phyloP scores from a whole-genome alignment of 2,113 vertebrate species.

The Xenus cinereus region DNA sequence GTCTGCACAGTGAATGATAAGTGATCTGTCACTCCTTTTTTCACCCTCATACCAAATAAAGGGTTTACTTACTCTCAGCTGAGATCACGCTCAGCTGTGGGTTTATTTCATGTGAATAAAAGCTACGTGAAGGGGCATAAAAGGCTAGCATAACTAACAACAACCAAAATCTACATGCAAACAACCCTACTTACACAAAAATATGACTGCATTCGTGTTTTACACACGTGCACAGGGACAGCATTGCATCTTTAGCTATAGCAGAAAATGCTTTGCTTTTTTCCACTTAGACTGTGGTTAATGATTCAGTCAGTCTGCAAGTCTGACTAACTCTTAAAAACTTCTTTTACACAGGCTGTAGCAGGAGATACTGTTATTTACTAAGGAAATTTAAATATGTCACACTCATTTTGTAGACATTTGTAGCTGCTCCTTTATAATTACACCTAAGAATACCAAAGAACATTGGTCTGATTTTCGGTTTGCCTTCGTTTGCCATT shows the following conservation, averaged over 20 bases:
- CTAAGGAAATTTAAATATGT: not conserved
- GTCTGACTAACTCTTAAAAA: not conserved
- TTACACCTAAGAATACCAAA: not conserved
- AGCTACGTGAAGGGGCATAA: not conserved
- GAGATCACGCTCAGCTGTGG: not conserved
- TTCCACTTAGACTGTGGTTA: not conserved
- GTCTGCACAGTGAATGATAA: not conserved
- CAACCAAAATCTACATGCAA: not conserved
- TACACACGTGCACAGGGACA: not conserved
- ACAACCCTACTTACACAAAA: not conserved
- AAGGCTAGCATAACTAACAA: not conserved
- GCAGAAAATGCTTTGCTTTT: not conserved
- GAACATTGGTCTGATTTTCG: not conserved
- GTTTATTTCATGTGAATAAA: not conserved
- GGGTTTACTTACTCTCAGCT: not conserved
- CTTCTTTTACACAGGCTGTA: not conserved
- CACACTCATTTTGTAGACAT: not conserved
- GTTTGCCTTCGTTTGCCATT: not conserved
- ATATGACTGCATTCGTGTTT: rapidly evolving
- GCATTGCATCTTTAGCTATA: not conserved
- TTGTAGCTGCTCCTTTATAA: not conserved
- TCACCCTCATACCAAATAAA: not conserved
- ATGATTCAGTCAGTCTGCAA: not conserved
- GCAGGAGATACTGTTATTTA: not conserved
- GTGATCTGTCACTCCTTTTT: not conserved